Evolutionary conservation across 2,113 vertebrate genomes (phyloP).

Genomic region (Melanotaenia duboulayi): DNA sequence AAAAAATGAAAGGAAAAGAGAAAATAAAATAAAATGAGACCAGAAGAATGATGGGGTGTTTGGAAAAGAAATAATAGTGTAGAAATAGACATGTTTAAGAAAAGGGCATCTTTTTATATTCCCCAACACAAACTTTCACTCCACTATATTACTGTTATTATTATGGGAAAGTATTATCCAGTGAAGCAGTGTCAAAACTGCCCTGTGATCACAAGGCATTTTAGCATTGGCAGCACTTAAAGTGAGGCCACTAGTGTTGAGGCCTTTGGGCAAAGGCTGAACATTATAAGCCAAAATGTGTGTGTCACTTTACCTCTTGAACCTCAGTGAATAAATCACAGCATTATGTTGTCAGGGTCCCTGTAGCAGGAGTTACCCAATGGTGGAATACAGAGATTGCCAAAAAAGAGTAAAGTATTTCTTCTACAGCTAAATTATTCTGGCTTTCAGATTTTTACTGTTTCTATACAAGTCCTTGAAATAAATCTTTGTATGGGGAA

Average conservation of each 20-base stretch:
- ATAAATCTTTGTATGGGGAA: not conserved
- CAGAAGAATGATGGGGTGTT: not conserved
- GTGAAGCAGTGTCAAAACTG: constrained; percentile 33
- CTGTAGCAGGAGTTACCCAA: constrained; percentile 23
- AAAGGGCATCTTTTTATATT: constrained; percentile 8
- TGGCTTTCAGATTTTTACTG: not conserved
- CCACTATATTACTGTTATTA: not conserved
- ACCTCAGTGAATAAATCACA: constrained; percentile 44
- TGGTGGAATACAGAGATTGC: constrained; percentile 2
- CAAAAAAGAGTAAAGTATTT: constrained; percentile 22
- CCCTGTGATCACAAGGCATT: constrained; percentile 20
- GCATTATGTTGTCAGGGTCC: constrained; percentile 20
- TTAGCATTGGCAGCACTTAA: constrained; percentile 5
- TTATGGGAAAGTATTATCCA: constrained; percentile 14
- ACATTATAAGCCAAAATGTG: constrained; percentile 27
- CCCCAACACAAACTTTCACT: not conserved
- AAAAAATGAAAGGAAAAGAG: not conserved
- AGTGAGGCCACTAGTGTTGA: constrained; percentile 20
- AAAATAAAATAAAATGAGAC: not conserved
- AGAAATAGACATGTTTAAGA: not conserved
- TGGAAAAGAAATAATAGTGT: not conserved
- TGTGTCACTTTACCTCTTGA: constrained; percentile 35
- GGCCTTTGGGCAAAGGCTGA: constrained; percentile 10
- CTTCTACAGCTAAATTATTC: not conserved
- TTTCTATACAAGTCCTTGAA: constrained; percentile 4